Percentiles rank a stretch among this genome's conserved stretches.
phyloP scores from a whole-genome alignment of 2,113 vertebrate species.

The Bombycilla garrulus region DNA sequence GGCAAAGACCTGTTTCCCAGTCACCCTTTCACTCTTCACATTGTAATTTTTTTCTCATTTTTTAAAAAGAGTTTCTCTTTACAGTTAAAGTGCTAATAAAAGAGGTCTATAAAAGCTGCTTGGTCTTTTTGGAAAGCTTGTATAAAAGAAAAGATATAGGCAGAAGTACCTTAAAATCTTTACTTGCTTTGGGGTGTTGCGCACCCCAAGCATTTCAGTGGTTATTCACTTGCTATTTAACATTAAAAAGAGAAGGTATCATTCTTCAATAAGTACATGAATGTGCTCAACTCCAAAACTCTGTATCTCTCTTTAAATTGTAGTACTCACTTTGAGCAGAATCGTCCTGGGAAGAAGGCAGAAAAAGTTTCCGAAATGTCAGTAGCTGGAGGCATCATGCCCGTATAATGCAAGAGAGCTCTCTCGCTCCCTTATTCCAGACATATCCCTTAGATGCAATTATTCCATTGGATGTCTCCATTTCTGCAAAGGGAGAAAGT shows the following conservation, averaged over 20 bases:
- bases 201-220: neutral
- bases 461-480: neutral
- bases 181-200: neutral
- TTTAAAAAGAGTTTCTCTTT: neutral
- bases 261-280: neutral
- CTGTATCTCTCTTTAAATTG: neutral
- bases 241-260: neutral
- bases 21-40: neutral
- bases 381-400: neutral
- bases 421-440: neutral
- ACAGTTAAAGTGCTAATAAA: neutral
- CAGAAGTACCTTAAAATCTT: neutral
- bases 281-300: neutral
- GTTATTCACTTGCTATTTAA: neutral
- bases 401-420: neutral
- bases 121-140: neutral
- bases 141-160: neutral
- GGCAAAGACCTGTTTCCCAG: neutral
- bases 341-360: neutral
- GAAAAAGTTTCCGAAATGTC: neutral
- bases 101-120: neutral
- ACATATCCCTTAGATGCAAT: neutral
- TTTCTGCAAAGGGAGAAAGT: neutral
- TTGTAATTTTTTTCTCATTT: neutral
- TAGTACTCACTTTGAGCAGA: neutral